Evolutionary conservation across 2,113 vertebrate genomes (phyloP), one percentile per base, ranked within the genome.

Genomic region (Phyllostomus hastatus): DNA sequence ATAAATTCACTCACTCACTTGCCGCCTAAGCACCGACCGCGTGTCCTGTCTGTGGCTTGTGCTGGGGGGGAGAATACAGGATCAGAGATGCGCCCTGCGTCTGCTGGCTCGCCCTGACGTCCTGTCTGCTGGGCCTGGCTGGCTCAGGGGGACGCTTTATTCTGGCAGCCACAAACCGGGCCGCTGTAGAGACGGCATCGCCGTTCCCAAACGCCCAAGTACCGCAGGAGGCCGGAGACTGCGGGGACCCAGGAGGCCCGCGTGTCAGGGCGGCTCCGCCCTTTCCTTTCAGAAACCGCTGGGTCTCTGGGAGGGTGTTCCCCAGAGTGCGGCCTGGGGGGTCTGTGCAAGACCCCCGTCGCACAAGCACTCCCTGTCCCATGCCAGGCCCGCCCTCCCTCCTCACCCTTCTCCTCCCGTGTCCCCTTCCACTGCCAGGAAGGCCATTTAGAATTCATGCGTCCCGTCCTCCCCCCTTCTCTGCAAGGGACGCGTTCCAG

Each of bases 1-100:
- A 50, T 38, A 1, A 38, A 41, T 11, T 41, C 20, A 72, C 8
- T 35, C 19, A 70, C 16, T 15, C 41, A 46, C 1, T 43, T 24
- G 20, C 1, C 11, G n/a, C 22, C 31, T 5, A 33, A 64, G 72
- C 11, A 43, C n/a, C 43, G 15, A 0, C n/a, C 3, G 2, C 0
- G 5, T 0, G 2, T 22, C 14, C 2, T 24, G n/a, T 38, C n/a
- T 10, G 57, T 59, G 35, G 19, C 1, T 2, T 26, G 10, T 52
- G 10, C n/a, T 2, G 14, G n/a, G 66, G 52, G 28, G 38, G 38
- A 9, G 83, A 52, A 35, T 0, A 41, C 0, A 3, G 9, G n/a
- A 15, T 10, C 69, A 61, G 24, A 76, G 83, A 38, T 4, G 3
- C 0, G 0, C 43, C 15, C 14, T 7, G 4, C 1, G 10, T 33